Evolutionary conservation across 2,113 vertebrate species (phyloP).

Genomic region (Oryzias javanicus): DNA sequence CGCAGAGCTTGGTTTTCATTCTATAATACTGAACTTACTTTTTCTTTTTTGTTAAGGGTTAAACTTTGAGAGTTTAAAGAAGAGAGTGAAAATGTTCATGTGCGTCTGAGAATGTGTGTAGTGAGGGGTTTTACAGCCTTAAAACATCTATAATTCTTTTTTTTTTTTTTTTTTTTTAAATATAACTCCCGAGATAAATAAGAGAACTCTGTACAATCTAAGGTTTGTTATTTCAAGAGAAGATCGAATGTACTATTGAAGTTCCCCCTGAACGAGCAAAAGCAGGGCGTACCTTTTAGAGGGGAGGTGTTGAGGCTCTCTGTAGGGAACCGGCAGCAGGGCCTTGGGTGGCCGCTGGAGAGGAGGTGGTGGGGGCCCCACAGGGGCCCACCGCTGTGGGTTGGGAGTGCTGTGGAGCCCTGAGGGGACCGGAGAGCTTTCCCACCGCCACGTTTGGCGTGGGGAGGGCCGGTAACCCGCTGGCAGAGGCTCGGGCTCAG

Average conservation of each 20-base stretch:
- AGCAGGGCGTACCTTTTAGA: conserved; percentile 79
- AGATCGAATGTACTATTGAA: neutral
- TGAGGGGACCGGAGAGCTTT: conserved; percentile 75
- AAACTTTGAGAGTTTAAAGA: no score
- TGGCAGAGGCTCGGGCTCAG: conserved; percentile 77
- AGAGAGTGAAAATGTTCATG: no score
- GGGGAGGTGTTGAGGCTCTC: conserved; percentile 82
- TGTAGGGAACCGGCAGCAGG: conserved; percentile 77
- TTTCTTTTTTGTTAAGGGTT: no score
- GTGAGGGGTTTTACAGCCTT: no score
- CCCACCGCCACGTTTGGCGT: conserved; percentile 86
- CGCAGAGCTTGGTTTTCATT: no score
- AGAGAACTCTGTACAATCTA: no score
- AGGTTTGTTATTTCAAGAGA: neutral
- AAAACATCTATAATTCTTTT: no score
- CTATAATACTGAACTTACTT: no score
- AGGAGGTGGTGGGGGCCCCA: conserved; percentile 66
- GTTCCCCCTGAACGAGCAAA: neutral
- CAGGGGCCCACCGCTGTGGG: conserved; percentile 77
- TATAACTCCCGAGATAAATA: no score
- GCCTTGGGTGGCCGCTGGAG: conserved; percentile 77
- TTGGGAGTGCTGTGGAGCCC: conserved; percentile 74
- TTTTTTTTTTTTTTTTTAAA: no score
- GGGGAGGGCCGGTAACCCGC: conserved; percentile 80
- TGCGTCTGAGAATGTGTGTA: no score